Evolutionary conservation across 2,113 vertebrate genomes (phyloP).

Genomic region (Mystacornis crossleyi): DNA sequence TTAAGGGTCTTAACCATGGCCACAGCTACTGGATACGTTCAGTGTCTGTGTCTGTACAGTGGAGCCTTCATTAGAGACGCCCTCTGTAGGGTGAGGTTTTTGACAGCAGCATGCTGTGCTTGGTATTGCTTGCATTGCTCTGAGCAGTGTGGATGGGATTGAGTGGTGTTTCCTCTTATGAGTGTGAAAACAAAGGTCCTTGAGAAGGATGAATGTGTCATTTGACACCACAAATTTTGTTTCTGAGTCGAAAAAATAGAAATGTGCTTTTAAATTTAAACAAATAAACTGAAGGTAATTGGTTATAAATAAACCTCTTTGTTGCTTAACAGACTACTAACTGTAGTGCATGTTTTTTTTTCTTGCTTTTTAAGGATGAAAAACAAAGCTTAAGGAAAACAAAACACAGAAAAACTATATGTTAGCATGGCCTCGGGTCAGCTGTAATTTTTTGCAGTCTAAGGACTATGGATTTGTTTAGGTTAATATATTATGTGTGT

Average conservation of each 20-base stretch:
- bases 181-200: background rate
- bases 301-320: background rate
- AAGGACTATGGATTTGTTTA: background rate
- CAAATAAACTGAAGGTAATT: background rate
- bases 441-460: background rate
- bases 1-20: background rate
- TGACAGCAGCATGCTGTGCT: background rate
- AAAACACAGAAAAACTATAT: background rate
- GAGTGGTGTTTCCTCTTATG: background rate
- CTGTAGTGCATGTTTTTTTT: background rate
- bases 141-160: background rate
- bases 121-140: background rate
- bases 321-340: background rate
- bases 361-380: background rate
- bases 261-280: background rate
- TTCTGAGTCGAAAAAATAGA: background rate
- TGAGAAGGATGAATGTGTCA: background rate
- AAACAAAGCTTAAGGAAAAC: background rate
- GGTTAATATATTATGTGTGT: background rate
- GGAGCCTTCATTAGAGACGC: background rate
- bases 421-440: background rate
- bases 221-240: background rate
- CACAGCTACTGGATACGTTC: background rate
- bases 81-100: background rate
- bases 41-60: background rate